phyloP scores from a whole-genome alignment of 2,888 invertebrate species.

The Himalopsyche japonica region DNA sequence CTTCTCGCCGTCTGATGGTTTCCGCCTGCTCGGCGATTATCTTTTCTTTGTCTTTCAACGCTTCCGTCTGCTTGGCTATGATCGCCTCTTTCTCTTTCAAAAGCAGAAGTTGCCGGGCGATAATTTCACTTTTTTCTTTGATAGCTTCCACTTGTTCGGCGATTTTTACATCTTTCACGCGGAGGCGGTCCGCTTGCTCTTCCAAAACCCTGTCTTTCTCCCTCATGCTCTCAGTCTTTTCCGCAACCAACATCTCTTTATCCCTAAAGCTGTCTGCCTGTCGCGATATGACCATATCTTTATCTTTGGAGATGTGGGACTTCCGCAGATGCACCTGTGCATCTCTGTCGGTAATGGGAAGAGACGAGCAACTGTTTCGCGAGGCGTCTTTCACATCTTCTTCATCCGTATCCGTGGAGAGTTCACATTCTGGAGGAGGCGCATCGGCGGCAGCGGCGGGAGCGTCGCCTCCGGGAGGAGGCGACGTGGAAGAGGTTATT shows the following conservation, averaged over 20 bases:
- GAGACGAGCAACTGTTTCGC: not conserved
- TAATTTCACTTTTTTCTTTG: slow-evolving; percentile 25
- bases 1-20: slow-evolving; percentile 50
- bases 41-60: slow-evolving; percentile 25
- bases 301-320: slow-evolving; percentile 18
- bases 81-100: slow-evolving; percentile 30
- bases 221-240: slow-evolving; percentile 9
- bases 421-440: slow-evolving; percentile 65
- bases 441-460: slow-evolving; percentile 49
- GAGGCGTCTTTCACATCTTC: slow-evolving; percentile 46
- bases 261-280: slow-evolving; percentile 13
- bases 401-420: slow-evolving; percentile 75
- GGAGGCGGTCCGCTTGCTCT: slow-evolving; percentile 12
- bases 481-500: slow-evolving; percentile 69
- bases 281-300: not conserved
- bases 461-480: slow-evolving; percentile 47
- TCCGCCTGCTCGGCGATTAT: slow-evolving; percentile 46
- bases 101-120: not conserved
- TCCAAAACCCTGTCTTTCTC: slow-evolving; percentile 28
- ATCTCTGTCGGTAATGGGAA: not conserved
- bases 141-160: slow-evolving; percentile 27
- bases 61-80: slow-evolving; percentile 28
- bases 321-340: slow-evolving; percentile 27
- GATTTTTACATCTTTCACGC: slow-evolving; percentile 18
- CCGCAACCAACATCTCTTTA: not conserved